These are phyloP conservation scores for Ascidia mentula DNA, from an alignment of 23 tunicate genomes.

Conservation along the genomic window DNA sequence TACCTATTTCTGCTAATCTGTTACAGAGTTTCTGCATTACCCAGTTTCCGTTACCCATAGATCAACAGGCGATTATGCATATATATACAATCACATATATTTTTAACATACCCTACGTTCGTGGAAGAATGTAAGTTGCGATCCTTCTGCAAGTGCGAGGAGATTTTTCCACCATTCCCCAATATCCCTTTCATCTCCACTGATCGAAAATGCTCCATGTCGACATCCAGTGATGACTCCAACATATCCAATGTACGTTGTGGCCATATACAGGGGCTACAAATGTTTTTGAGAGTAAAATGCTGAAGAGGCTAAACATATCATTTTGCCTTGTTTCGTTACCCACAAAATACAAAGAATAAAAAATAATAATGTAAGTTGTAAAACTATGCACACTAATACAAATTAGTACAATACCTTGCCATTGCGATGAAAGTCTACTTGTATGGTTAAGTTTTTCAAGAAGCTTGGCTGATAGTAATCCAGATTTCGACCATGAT, in stretches of 20 bases:
- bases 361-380: background rate
- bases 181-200: slow-evolving; percentile 54
- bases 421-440: slow-evolving; percentile 56
- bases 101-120: slow-evolving; percentile 22
- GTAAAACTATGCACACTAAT: background rate
- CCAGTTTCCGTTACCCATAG: too few species aligned
- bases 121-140: slow-evolving; percentile 31
- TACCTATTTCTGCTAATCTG: too few species aligned
- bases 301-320: background rate
- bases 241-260: slow-evolving; percentile 73
- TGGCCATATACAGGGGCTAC: slow-evolving; percentile 48
- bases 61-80: too few species aligned
- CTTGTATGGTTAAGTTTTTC: slow-evolving; percentile 59
- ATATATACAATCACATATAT: too few species aligned
- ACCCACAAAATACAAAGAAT: too few species aligned
- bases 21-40: too few species aligned
- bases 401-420: slow-evolving; percentile 29
- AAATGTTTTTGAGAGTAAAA: too few species aligned
- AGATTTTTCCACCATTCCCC: slow-evolving; percentile 32
- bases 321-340: too few species aligned
- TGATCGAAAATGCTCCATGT: slow-evolving; percentile 57
- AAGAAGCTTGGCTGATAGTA: slow-evolving; percentile 40
- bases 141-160: slow-evolving; percentile 17
- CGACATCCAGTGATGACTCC: slow-evolving; percentile 66
- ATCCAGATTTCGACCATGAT: slow-evolving; percentile 88